Evolutionary conservation across 2,113 vertebrate species (phyloP).

Genomic region (Arvicanthis niloticus): DNA sequence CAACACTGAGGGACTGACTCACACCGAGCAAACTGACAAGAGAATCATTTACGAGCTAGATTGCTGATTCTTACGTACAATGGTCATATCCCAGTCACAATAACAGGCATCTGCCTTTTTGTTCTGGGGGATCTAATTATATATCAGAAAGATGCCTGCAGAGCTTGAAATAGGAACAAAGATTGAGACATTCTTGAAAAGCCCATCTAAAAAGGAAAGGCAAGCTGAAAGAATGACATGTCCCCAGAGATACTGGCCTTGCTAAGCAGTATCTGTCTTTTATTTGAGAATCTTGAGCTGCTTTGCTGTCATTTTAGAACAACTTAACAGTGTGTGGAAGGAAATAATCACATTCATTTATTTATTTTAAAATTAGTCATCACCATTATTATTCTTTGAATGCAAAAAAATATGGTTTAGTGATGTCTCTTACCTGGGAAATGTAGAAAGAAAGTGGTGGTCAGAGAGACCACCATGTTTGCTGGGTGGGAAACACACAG

Average conservation of each 20-base stretch:
- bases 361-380: slow-evolving; percentile 4
- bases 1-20: slow-evolving; percentile 67
- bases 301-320: neutral
- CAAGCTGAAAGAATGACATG: neutral
- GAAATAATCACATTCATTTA: neutral
- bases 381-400: neutral
- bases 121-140: slow-evolving; percentile 61
- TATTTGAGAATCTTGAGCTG: neutral
- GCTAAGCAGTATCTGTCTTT: neutral
- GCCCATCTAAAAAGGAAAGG: slow-evolving; percentile 9
- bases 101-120: slow-evolving; percentile 63
- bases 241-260: neutral
- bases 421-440: neutral
- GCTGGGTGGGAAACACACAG: neutral
- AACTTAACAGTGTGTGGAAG: neutral
- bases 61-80: slow-evolving; percentile 29
- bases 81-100: neutral
- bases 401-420: neutral
- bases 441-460: neutral
- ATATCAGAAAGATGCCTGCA: slow-evolving; percentile 54
- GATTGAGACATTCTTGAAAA: slow-evolving; percentile 48
- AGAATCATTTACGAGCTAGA: slow-evolving; percentile 59
- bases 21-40: slow-evolving; percentile 60
- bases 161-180: slow-evolving; percentile 51
- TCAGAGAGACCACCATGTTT: neutral